Evolutionary conservation across 2,797 vertebrate genomes (phyloP).

Genomic region (Hippoglossus hippoglossus): DNA sequence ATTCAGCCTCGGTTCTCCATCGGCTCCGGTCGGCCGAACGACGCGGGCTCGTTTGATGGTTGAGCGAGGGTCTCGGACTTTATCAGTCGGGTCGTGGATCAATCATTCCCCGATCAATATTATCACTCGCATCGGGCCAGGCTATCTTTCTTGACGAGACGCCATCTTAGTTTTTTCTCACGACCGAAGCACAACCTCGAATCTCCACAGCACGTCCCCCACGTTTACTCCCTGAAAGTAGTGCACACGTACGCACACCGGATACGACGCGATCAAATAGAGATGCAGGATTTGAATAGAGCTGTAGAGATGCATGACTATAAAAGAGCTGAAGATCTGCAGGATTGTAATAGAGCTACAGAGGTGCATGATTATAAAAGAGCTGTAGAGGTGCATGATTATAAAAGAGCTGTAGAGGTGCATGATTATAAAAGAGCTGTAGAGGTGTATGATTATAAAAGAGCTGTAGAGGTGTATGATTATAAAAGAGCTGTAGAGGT

Average conservation of each 20-base stretch:
- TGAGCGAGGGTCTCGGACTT: constrained; percentile 48
- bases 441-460: too few species aligned
- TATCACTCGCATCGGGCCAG: constrained; percentile 80
- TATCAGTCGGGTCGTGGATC: constrained; percentile 57
- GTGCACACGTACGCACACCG: constrained; percentile 65
- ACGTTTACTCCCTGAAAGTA: constrained; percentile 74
- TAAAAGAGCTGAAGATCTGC: too few species aligned
- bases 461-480: too few species aligned
- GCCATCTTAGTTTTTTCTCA: constrained; percentile 90
- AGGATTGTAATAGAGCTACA: too few species aligned
- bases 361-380: too few species aligned
- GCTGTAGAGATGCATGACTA: background rate
- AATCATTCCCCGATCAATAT: constrained; percentile 72
- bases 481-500: background rate
- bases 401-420: too few species aligned
- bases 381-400: background rate
- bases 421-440: too few species aligned
- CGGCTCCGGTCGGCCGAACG: constrained; percentile 36
- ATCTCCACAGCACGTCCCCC: constrained; percentile 60
- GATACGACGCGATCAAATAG: background rate
- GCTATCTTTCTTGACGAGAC: constrained; percentile 85
- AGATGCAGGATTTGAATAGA: too few species aligned
- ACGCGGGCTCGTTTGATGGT: constrained; percentile 31
- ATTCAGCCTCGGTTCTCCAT: constrained; percentile 67
- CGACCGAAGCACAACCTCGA: constrained; percentile 83